Evolutionary conservation across 2,797 vertebrate species (phyloP).

Genomic region (Peromyscus attwateri): DNA sequence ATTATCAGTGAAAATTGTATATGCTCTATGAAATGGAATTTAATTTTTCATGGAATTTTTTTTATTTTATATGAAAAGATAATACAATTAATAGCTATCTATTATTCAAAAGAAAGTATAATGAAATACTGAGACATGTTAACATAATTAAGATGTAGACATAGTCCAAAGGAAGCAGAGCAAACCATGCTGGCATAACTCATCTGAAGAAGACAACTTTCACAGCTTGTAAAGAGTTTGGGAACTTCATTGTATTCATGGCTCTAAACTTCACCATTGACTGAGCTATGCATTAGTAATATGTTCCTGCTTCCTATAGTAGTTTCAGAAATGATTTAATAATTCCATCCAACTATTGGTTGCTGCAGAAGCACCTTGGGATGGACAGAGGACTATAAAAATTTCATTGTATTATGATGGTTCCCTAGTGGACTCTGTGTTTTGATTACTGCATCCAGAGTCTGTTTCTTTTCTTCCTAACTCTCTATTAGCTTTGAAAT

Average conservation of each 20-base stretch:
- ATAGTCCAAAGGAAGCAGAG: background rate
- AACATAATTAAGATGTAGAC: background rate
- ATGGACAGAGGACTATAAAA: background rate
- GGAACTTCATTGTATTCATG: background rate
- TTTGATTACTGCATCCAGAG: background rate
- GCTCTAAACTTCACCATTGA: background rate
- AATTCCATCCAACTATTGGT: background rate
- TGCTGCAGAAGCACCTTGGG: background rate
- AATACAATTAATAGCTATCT: background rate
- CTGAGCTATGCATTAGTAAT: background rate
- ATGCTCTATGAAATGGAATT: background rate
- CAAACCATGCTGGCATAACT: background rate
- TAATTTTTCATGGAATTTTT: background rate
- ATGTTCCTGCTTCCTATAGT: background rate
- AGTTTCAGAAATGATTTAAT: background rate
- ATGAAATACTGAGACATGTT: background rate
- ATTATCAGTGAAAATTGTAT: background rate
- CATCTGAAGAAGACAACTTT: background rate
- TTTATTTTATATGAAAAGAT: background rate
- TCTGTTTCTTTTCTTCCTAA: background rate
- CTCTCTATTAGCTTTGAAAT: background rate
- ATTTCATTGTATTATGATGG: background rate
- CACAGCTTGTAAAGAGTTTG: background rate
- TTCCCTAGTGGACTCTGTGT: background rate
- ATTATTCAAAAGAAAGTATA: background rate